These are phyloP conservation scores for Percopsis omiscomaycus DNA, from an alignment of 2,797 vertebrate species.

Conservation along the genomic window DNA sequence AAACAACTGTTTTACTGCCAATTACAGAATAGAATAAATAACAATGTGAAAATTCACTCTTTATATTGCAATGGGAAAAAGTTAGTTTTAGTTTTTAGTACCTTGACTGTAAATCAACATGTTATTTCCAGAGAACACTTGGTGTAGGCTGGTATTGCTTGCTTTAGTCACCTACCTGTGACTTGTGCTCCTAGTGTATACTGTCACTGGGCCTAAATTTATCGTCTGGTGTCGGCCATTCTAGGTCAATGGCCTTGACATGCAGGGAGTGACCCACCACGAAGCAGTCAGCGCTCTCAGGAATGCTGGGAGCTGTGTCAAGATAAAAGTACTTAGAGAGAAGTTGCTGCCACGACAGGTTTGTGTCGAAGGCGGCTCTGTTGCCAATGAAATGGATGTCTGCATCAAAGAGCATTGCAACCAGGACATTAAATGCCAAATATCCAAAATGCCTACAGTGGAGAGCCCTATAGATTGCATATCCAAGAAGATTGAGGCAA, in stretches of 20 bases:
- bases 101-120: not conserved
- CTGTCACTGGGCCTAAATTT: slow-evolving; percentile 28
- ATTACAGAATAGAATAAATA: not conserved
- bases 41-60: not conserved
- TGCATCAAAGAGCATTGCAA: slow-evolving; percentile 25
- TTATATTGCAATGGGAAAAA: no score
- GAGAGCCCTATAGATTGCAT: slow-evolving; percentile 27
- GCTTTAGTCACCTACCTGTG: slow-evolving; percentile 13
- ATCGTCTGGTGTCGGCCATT: slow-evolving; percentile 26
- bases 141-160: not conserved
- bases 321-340: slow-evolving; percentile 75
- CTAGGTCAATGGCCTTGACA: slow-evolving; percentile 75
- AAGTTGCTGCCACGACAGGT: slow-evolving; percentile 29
- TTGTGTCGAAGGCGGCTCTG: slow-evolving; percentile 7
- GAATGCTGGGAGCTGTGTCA: slow-evolving; percentile 77
- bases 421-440: slow-evolving; percentile 2
- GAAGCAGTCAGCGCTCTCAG: slow-evolving; percentile 74
- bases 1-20: not conserved
- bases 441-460: slow-evolving; percentile 17
- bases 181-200: slow-evolving; percentile 12
- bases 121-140: slow-evolving; percentile 11
- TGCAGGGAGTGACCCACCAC: slow-evolving; percentile 75
- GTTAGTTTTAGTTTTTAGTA: not conserved
- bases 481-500: slow-evolving; percentile 53
- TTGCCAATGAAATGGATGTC: slow-evolving; percentile 16